Conservation (phyloP, 2,888 invertebrate species). For the Chaetogeoica ovagalla region DNA sequence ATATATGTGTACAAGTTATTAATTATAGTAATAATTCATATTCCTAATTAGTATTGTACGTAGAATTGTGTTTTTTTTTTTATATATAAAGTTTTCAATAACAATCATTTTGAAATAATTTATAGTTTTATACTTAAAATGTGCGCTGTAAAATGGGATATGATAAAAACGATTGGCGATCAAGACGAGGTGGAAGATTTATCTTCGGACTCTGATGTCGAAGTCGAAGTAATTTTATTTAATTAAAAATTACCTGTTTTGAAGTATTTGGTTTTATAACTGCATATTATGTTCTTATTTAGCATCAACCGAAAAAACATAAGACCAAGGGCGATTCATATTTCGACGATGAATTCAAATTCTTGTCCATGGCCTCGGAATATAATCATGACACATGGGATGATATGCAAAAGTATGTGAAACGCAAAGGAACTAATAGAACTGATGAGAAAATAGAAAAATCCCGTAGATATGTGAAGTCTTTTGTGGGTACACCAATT, state of each 20-base stretch:
- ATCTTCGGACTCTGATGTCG: slow-evolving; percentile 76
- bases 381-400: slow-evolving; percentile 83
- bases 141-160: slow-evolving; percentile 60
- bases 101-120: background rate
- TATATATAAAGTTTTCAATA: background rate
- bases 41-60: background rate
- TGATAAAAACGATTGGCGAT: slow-evolving; percentile 82
- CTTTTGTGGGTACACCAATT: slow-evolving; percentile 60
- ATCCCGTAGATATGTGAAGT: slow-evolving; percentile 63
- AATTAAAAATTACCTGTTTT: background rate
- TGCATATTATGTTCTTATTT: slow-evolving; percentile 57
- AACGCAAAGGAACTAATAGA: slow-evolving; percentile 77
- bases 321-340: slow-evolving; percentile 73
- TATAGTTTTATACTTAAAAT: slow-evolving; percentile 4
- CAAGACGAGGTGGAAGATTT: slow-evolving; percentile 79
- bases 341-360: slow-evolving; percentile 80
- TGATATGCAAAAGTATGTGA: slow-evolving; percentile 76
- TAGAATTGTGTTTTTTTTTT: background rate
- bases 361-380: slow-evolving; percentile 75
- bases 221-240: slow-evolving; percentile 69
- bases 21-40: too few relatives aligned
- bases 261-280: background rate
- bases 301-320: slow-evolving; percentile 83
- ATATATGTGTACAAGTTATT: background rate
- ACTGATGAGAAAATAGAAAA: slow-evolving; percentile 82